phyloP scores from a whole-genome alignment of 2,888 invertebrate genomes.

The Spilarctia lutea region DNA sequence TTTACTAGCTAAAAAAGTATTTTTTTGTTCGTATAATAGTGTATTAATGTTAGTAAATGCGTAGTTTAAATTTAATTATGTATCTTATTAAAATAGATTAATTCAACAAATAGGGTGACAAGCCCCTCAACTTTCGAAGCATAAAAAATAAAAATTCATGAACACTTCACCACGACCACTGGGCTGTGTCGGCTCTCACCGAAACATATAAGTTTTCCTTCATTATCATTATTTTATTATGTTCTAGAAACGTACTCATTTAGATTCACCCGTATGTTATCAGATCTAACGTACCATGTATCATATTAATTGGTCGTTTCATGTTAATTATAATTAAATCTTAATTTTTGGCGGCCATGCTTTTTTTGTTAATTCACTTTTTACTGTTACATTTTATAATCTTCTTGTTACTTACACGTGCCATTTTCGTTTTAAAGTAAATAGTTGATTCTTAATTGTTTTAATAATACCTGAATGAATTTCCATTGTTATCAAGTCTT shows the following conservation, averaged over 20 bases:
- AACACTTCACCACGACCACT: slow-evolving; percentile 41
- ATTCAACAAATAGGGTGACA: slow-evolving; percentile 36
- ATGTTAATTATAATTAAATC: slow-evolving; percentile 67
- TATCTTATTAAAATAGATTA: slow-evolving; percentile 25
- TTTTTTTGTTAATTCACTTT: slow-evolving; percentile 51
- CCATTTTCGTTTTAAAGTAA: slow-evolving; percentile 21
- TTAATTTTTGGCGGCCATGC: slow-evolving; percentile 54
- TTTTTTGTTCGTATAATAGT: slow-evolving; percentile 1
- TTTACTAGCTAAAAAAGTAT: not conserved
- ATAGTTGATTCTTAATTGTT: slow-evolving; percentile 15
- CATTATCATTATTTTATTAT: slow-evolving; percentile 55
- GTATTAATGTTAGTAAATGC: slow-evolving; percentile 5
- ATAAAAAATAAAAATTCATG: slow-evolving; percentile 38
- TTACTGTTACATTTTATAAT: slow-evolving; percentile 53
- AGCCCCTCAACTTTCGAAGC: slow-evolving; percentile 35
- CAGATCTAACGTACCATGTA: slow-evolving; percentile 62
- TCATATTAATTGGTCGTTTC: slow-evolving; percentile 68
- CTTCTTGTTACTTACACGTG: slow-evolving; percentile 49
- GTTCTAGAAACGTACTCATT: slow-evolving; percentile 61
- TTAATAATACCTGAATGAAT: slow-evolving; percentile 3
- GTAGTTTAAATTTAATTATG: slow-evolving; percentile 12
- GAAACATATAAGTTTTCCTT: slow-evolving; percentile 55
- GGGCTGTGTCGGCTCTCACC: slow-evolving; percentile 49
- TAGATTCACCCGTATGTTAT: slow-evolving; percentile 61
- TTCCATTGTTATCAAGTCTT: not conserved